Base-by-base conservation (phyloP, 2,888 invertebrate species). In the Limnephilus marmoratus region DNA sequence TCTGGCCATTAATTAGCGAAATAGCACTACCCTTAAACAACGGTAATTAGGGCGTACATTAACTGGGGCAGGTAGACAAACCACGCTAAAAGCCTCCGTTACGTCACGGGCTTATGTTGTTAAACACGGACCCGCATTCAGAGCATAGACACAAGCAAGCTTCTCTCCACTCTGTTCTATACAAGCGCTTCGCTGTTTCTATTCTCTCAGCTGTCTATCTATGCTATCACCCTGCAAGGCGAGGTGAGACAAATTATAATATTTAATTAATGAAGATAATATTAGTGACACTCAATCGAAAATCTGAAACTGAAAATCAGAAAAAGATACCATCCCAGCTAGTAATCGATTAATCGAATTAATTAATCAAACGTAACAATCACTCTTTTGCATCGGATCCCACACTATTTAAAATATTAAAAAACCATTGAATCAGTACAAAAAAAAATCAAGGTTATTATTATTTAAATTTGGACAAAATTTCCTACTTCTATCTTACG, bases 61-160 rank as follows among this genome's bases (percentile, higher is more conserved):
- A 53, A 34, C 85, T 41, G 85, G 41, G n/a, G 37, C 85, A 31
- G 87, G 87, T 24, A 31, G 29, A 31, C 29, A 87, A 68, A 53
- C 87, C 37, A 31, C 87, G 53, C 68, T 87, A 68, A 87, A 87
- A 87, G 87, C 87, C 29, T 87, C 53, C 87, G 68, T 53, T 53
- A 68, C 87, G 87, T 87, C 87, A 87, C 85, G 18, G 85, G 87
- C 87, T 87, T 87, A 87, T 87, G 53, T 68, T 68, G 68, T 68
- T 68, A n/a, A 68, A 68, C 68, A 68, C 68, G 49, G 86, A 37
- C 86, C 86, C 45, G 86, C 86, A 86, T 86, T 49, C 15, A 49
- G 49, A 49, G n/a, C 37, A 24, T 68, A 24, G 68, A 68, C 24
- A 68, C 24, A 68, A 24, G 24, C 68, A 5, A 68, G 68, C 24